phyloP scores from a whole-genome alignment of 2,888 invertebrate species.

The Leptinotarsa peninsularis region DNA sequence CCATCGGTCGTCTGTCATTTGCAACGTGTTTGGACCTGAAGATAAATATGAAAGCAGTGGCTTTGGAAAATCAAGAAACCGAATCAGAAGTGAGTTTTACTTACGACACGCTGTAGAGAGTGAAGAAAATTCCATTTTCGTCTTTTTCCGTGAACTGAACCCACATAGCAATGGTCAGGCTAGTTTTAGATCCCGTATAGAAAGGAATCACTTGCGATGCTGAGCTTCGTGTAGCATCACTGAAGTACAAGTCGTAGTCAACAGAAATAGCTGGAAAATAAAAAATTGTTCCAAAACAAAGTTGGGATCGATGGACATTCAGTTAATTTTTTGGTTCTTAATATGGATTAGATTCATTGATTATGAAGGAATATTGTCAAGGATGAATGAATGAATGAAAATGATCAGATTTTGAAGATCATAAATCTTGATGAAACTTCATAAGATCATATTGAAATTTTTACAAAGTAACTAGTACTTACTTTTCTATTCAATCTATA shows the following conservation, averaged over 20 bases:
- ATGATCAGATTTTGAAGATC: no score
- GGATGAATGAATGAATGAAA: no score
- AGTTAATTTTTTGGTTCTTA: no score
- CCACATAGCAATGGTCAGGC: slow-evolving; percentile 94
- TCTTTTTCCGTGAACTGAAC: slow-evolving; percentile 93
- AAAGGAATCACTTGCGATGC: slow-evolving; percentile 95
- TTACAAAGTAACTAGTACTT: no score
- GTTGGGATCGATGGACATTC: no score
- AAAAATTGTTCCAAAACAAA: neutral
- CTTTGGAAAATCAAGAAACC: neutral
- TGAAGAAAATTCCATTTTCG: slow-evolving; percentile 94
- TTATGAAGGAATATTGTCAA: no score
- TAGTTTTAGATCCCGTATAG: slow-evolving; percentile 79
- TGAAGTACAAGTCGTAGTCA: slow-evolving; percentile 97
- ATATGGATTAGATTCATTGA: no score
- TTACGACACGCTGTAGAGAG: slow-evolving; percentile 89
- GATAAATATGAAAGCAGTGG: neutral
- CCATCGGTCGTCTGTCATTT: slow-evolving; percentile 80
- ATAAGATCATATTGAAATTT: no score
- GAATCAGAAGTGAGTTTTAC: slow-evolving; percentile 44
- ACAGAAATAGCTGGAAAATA: slow-evolving; percentile 87
- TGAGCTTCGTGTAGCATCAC: slow-evolving; percentile 88
- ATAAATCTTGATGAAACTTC: no score
- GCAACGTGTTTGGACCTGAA: slow-evolving; percentile 83
- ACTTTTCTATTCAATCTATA: no score